Evolutionary conservation across 2,888 invertebrate species (phyloP), one percentile per base, ranked within the genome.

Genomic region (Caenorhabditis becei): DNA sequence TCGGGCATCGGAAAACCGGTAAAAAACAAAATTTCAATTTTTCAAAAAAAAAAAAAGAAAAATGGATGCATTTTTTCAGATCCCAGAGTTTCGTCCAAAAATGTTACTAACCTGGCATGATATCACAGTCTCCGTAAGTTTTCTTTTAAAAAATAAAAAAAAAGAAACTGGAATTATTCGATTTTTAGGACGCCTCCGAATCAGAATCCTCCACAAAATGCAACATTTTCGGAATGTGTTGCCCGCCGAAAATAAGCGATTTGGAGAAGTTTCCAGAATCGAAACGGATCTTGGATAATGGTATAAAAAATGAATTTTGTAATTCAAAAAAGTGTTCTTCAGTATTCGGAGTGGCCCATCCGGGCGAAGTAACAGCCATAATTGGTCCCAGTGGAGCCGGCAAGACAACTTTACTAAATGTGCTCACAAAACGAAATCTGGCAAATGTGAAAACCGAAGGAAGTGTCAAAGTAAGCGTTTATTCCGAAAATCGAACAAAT

Each of bases 341-440:
- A 86, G 89, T 86, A 18, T 89, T 82, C 75, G 89, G 89, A 54
- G 84, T 85, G 14, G 88, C 89, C 8, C 82, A 86, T 37, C 86
- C 88, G 2, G 89, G 89, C n/a, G 89, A 89, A 80, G 88, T 89
- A 14, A 82, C 85, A 24, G 88, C 80, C 3, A 86, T 82, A 65
- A 85, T 86, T 82, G 88, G 82, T 14, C 80, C 82, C 14, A 80
- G 72, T 67, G 86, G 83, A 11, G 82, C 83, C 20, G 96, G 96
- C 0, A 96, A 96, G 93, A 96, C 95, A 77, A 96, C 74, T 1
- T 44, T 80, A 26, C 54, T 97, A 95, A 94, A 95, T 63, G 94
- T 95, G 16, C 92, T 97, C 77, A 96, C 96, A n/a, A 94, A 94
- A 91, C 93, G 96, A 90, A 91, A 91, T 82, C 54, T 87, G 18